Percentiles rank a stretch among this genome's conserved stretches.
These are phyloP conservation scores for Sarcophilus harrisii DNA, from an alignment of 2,797 vertebrate species.

Conservation along the genomic window DNA sequence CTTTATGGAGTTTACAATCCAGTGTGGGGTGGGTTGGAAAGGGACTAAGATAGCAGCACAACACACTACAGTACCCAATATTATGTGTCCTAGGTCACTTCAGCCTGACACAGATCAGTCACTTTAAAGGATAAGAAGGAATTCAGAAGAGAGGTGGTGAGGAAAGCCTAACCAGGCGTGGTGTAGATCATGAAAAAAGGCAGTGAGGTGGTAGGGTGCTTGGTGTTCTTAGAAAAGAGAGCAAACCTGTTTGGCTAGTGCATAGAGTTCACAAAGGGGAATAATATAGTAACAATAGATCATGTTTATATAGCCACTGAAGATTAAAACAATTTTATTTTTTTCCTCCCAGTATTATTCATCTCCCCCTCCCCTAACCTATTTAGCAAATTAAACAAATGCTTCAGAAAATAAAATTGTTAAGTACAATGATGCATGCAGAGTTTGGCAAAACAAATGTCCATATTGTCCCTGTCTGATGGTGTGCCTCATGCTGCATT, in stretches of 20 bases:
- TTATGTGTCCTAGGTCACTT: neutral
- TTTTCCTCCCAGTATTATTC: neutral
- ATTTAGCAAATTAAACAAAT: neutral
- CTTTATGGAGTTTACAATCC: neutral
- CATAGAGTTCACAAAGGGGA: neutral
- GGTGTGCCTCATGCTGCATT: neutral
- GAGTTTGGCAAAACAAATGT: neutral
- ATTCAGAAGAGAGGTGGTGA: neutral
- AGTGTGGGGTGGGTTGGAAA: too few relatives aligned
- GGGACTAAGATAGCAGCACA: neutral
- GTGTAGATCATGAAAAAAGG: neutral
- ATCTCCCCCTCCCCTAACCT: fast-evolving
- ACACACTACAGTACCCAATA: neutral
- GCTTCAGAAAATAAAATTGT: neutral
- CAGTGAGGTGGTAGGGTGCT: neutral
- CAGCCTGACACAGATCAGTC: too few relatives aligned
- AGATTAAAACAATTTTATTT: neutral
- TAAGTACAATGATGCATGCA: neutral
- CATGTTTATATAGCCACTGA: neutral
- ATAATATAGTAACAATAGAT: neutral
- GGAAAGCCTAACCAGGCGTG: neutral
- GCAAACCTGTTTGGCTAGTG: neutral
- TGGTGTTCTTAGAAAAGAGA: neutral
- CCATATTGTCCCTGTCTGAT: neutral
- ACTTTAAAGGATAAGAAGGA: neutral